Base-by-base conservation (phyloP, 35 echinoderm and acorn worm genomes). In the Apostichopus parvimensis region DNA sequence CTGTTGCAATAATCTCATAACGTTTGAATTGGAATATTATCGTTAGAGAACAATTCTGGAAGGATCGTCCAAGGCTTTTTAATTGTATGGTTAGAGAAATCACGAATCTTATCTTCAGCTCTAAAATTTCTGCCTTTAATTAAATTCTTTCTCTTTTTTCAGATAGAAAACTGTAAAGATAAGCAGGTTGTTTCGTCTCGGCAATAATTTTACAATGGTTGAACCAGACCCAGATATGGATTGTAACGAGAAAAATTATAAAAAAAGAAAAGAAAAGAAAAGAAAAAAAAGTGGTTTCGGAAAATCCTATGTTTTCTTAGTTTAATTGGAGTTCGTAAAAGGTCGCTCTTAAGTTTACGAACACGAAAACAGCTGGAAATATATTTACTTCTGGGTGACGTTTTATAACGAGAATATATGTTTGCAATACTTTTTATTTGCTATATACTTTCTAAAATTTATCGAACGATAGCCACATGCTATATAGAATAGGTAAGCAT, bases 171-270 rank as follows among this genome's bases (percentile, higher is more conserved):
- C 9, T 6, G 1, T 66, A 66, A 17, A 66, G 15, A 66, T 66
- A 17, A 66, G 62, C 62, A 12, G 9, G 62, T 66, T 66, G 9
- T 66, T 66, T 17, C 62, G 62, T 66, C 62, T 82, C 54, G 34
- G 79, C 45, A 54, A 55, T 82, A 53, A 82, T 54, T 54, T 9
- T 52, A 45, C 24, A 12, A 66, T 5, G 79, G 5, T 8, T 82
- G 79, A 82, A 82, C 79, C 79, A 15, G 54, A 34, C 79, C 77
- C 52, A 56, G 54, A 82, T 82, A 52, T 82, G 15, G 79, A 13
- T 82, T 34, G 5, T 66, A 66, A 66, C 62, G 15, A 66, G 1
- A 45, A 45, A 45, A 45, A 4, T 45, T 45, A 45, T 4, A 45
- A 0, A 45, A 45, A 45, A 45, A 34, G 24, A 25, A 28, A 28